Evolutionary conservation across 2,797 vertebrate genomes (phyloP).

Genomic region (Gymnocypris eckloni): DNA sequence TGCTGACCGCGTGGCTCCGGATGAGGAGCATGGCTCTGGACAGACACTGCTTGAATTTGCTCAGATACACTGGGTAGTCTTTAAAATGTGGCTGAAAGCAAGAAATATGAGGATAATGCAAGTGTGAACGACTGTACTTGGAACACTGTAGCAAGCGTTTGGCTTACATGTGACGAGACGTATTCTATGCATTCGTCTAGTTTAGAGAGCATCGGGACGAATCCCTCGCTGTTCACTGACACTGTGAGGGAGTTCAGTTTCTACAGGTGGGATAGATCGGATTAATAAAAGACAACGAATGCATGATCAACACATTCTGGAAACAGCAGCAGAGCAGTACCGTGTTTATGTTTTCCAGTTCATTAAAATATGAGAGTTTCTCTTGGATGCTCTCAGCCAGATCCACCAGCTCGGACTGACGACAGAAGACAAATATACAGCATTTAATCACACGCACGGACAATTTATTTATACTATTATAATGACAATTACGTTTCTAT

Average conservation of each 20-base stretch:
- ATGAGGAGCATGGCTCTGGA: constrained; percentile 97
- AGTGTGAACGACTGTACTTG: not conserved
- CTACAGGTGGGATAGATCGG: constrained; percentile 72
- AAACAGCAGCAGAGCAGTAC: constrained; percentile 72
- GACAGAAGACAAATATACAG: constrained; percentile 6
- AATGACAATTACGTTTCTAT: too few relatives aligned
- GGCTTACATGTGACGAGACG: constrained; percentile 93
- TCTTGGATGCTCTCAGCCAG: constrained; percentile 96
- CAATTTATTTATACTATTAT: too few relatives aligned
- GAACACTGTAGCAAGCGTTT: not conserved
- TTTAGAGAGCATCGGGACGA: constrained; percentile 96
- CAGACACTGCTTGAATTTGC: constrained; percentile 96
- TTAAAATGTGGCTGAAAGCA: constrained; percentile 92
- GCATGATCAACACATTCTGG: not conserved
- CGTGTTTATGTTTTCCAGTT: constrained; percentile 94
- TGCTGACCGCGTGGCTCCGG: constrained; percentile 92
- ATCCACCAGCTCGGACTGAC: constrained; percentile 92
- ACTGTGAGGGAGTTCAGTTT: constrained; percentile 95
- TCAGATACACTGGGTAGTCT: constrained; percentile 93
- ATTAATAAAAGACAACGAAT: not conserved
- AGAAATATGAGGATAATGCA: constrained; percentile 21
- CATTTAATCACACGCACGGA: not conserved
- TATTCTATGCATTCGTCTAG: constrained; percentile 97
- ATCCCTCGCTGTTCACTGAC: constrained; percentile 97
- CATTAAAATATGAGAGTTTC: constrained; percentile 98